These are phyloP conservation scores for Phainopepla nitens DNA, from an alignment of 2,113 vertebrate genomes.

Conservation along the genomic window DNA sequence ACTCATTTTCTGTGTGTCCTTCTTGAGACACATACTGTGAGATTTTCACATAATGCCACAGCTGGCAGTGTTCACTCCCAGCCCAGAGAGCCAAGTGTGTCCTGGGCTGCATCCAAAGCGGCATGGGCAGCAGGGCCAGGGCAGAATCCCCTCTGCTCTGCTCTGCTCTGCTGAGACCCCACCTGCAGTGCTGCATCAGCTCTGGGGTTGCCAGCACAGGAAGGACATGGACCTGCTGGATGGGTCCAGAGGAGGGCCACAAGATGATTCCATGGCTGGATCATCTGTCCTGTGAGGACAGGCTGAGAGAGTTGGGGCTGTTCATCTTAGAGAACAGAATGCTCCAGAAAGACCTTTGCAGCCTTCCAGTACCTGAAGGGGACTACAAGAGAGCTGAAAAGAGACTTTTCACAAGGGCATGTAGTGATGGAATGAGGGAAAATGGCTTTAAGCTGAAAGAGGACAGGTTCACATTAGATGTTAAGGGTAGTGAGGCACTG, in stretches of 20 bases:
- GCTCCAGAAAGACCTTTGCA: background rate
- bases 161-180: background rate
- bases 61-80: background rate
- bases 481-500: background rate
- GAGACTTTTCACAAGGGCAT: background rate
- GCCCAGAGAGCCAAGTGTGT: accelerated
- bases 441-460: background rate
- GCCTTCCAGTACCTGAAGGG: background rate
- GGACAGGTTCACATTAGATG: background rate
- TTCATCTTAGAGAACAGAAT: background rate
- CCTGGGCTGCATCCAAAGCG: background rate
- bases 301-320: too few relatives aligned
- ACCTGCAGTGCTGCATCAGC: background rate
- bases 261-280: background rate
- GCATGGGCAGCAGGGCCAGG: background rate
- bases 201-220: background rate
- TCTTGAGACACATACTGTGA: background rate
- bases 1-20: background rate
- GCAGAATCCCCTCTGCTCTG: background rate
- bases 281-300: background rate
- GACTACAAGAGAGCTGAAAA: background rate
- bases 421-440: background rate
- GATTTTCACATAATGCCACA: background rate
- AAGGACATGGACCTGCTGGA: background rate
- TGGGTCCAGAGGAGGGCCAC: too few relatives aligned